Base-by-base conservation (phyloP, 2,113 vertebrate species). In the Probosciger aterrimus region DNA sequence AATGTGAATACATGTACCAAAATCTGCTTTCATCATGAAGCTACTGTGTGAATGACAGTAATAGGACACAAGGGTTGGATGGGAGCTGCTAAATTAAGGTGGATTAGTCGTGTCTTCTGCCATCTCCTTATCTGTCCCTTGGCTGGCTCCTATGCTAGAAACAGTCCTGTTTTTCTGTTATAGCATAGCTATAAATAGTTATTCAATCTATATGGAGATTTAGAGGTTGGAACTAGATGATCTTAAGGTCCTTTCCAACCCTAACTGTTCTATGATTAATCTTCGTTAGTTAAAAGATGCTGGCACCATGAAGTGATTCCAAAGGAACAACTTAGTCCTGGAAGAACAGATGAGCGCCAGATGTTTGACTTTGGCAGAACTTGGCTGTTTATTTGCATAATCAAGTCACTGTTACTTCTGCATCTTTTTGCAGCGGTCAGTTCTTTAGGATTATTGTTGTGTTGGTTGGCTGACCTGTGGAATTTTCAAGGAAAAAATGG, bases 311-410 rank as follows among this genome's bases (percentile, higher is more conserved):
- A 90, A 88, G 43, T 55, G 33, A n/a, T 93, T 96, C 86, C 80
- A 49, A 85, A 93, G 93, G 82, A 95, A 82, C 41, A 30, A n/a
- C 82, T 92, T 90, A 80, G 80, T 76, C 31, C 64, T 88, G 71
- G 70, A 92, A 82, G 76, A 96, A 90, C 90, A 95, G 94, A 96
- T 96, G 95, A 96, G 67, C 2, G 0, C 93, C 97, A 97, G 95
- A 96, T 97, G 93, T 96, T 92, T 78, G 55, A 89, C 41, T 88
- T 30, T 94, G 94, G 94, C 89, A 95, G 69, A 79, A 53, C 10
- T 50, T 33, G 33, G 57, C n/a, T 90, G 62, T 96, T 92, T 92
- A 79, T 96, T 95, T 86, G 68, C 77, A 90, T 94, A 94, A 88
- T 88, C 89, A 87, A 90, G 53, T 73, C 82, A 68, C 75, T 92